Evolutionary conservation across 2,113 vertebrate species (phyloP), one percentile per base, ranked within the genome.

Genomic region (Eulacestoma nigropectus): DNA sequence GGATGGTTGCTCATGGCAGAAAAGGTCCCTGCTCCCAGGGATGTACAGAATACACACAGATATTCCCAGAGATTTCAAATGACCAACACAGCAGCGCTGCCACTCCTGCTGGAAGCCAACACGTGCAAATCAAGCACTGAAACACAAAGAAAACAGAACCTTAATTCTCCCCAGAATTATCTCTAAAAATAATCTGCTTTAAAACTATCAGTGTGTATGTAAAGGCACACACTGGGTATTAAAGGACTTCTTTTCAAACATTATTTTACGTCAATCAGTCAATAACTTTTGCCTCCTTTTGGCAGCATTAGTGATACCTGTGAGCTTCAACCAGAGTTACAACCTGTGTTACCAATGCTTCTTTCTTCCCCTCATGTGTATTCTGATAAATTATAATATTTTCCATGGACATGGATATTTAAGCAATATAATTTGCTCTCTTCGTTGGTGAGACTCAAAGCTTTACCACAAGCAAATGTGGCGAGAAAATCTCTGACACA

Each of bases 1-100:
- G 27, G 46, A 3, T 25, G 41, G 33, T 4, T 57, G 22, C 50
- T 89, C 64, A 6, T 11, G 42, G 50, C 70, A 79, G 87, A 23
- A 6, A 2, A 1, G 3, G 46, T 29, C 14, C 49, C 55, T 57
- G 79, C 18, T 64, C 30, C 53, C 25, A 56, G 70, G 2, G 14
- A 47, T 21, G 20, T 1, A 4, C 1, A 22, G 25, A 87, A 59
- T 11, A 59, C 39, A 42, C 0, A 0, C 35, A 64, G 49, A 19
- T 22, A 53, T 50, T 67, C 52, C 67, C 79, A 55, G 65, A 20
- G 56, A 27, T 67, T 42, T 68, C 70, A 37, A 5, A 17, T 7
- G 18, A 19, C 47, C 11, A 7, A 16, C 42, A 16, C 0, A 1
- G 39, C 62, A 32, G 6, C 39, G 6, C 26, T 80, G 70, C 39